Evolutionary conservation across 1,140 invertebrate genomes (phyloP).

Genomic region (Zaprionus ghesquierei): DNA sequence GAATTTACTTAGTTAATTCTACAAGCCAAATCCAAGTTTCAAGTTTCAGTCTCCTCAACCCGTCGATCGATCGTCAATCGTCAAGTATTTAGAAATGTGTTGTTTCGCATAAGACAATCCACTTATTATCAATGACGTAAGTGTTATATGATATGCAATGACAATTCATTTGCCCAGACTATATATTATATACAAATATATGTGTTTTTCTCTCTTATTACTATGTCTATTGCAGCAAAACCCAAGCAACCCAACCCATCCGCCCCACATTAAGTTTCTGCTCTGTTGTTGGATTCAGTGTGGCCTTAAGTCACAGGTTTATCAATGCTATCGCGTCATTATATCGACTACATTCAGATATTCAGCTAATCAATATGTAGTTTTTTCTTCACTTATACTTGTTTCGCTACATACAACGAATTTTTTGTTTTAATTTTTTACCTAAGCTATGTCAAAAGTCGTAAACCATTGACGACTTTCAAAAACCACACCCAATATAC

Average conservation of each 20-base stretch:
- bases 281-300: constrained; percentile 16
- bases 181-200: not conserved
- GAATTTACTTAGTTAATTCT: constrained; percentile 65
- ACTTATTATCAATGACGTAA: constrained; percentile 46
- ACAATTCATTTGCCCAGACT: not conserved
- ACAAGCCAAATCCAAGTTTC: constrained; percentile 70
- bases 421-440: too few relatives aligned
- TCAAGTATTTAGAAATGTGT: not conserved
- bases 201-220: constrained; percentile 20
- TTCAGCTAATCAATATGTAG: not conserved
- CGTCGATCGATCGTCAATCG: not conserved
- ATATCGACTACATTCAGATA: not conserved
- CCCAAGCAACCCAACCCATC: too few relatives aligned
- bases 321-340: not conserved
- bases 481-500: too few relatives aligned
- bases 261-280: not conserved
- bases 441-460: constrained; percentile 3
- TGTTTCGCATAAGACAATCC: not conserved
- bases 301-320: constrained; percentile 7
- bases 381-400: not conserved
- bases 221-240: constrained; percentile 33
- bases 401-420: too few relatives aligned
- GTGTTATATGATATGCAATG: constrained; percentile 29
- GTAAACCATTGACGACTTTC: not conserved
- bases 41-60: too few relatives aligned